Percentiles rank a stretch among this genome's conserved stretches.
Conservation (phyloP, 2,888 invertebrate species). For the Drosophila mimetica region DNA sequence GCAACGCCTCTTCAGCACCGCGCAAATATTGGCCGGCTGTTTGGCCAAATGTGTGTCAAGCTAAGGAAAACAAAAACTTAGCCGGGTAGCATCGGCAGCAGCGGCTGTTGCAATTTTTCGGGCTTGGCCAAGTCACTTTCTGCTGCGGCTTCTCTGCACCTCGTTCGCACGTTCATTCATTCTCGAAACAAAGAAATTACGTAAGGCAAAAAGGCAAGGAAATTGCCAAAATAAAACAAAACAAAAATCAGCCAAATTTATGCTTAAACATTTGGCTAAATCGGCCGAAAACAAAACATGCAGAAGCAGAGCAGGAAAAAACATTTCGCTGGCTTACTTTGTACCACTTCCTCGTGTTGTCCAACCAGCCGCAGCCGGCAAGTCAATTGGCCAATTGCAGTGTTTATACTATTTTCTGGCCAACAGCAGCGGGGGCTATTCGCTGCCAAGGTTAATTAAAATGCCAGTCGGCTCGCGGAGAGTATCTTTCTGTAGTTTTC, state of each 20-base stretch:
- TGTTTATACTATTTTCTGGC: slow-evolving; percentile 53
- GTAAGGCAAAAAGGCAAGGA: slow-evolving; percentile 62
- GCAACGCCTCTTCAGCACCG: slow-evolving; percentile 25
- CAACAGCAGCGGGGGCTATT: slow-evolving; percentile 45
- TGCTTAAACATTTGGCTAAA: slow-evolving; percentile 48
- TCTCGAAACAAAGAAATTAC: slow-evolving; percentile 49
- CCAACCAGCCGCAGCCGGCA: slow-evolving; percentile 79
- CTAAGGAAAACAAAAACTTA: slow-evolving; percentile 44
- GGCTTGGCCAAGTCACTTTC: slow-evolving; percentile 34
- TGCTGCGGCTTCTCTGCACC: slow-evolving; percentile 34
- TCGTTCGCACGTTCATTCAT: slow-evolving; percentile 39
- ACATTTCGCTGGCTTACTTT: slow-evolving; percentile 60
- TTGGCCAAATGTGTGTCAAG: slow-evolving; percentile 66
- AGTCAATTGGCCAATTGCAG: slow-evolving; percentile 76
- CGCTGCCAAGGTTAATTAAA: slow-evolving; percentile 79
- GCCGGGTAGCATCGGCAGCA: slow-evolving; percentile 26
- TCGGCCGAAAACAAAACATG: slow-evolving; percentile 27
- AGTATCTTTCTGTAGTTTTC: slow-evolving; percentile 6
- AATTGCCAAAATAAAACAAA: slow-evolving; percentile 53
- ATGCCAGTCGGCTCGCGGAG: slow-evolving; percentile 65
- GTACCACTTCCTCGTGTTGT: slow-evolving; percentile 78
- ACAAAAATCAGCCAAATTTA: slow-evolving; percentile 34
- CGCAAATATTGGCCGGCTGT: slow-evolving; percentile 50
- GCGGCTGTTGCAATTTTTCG: slow-evolving; percentile 42
- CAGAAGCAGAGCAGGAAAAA: slow-evolving; percentile 54